Evolutionary conservation across 2,797 vertebrate genomes (phyloP).

Genomic region (Syngnathus rostellatus): DNA sequence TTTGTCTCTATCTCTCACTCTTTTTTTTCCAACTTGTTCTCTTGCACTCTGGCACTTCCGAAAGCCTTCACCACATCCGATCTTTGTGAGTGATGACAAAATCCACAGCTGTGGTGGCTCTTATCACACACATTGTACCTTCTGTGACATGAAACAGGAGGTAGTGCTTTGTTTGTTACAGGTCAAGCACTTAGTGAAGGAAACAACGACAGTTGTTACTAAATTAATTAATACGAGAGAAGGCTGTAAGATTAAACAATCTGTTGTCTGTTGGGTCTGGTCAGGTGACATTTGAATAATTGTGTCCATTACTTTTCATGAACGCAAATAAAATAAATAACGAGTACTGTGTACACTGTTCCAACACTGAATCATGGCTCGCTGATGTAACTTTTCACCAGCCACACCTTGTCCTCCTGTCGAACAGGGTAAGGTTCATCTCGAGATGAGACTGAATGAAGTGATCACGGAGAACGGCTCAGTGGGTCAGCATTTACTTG

Average conservation of each 20-base stretch:
- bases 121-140: constrained; percentile 26
- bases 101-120: constrained; percentile 42
- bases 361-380: neutral
- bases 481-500: constrained; percentile 83
- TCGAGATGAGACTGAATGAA: constrained; percentile 94
- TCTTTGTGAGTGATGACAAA: constrained; percentile 43
- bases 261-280: neutral
- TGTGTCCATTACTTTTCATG: neutral
- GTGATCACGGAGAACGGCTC: constrained; percentile 94
- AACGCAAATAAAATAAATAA: neutral
- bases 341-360: neutral
- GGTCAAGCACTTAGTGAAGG: neutral
- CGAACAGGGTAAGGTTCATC: constrained; percentile 90
- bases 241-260: neutral
- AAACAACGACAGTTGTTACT: constrained; percentile 1
- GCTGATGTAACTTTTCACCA: neutral
- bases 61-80: constrained; percentile 63
- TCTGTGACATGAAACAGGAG: constrained; percentile 12
- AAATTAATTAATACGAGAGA: neutral
- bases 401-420: constrained; percentile 12
- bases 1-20: constrained; percentile 23
- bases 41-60: constrained; percentile 44
- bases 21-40: constrained; percentile 19
- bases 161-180: neutral
- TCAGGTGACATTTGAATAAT: neutral